phyloP scores from a whole-genome alignment of 2,888 invertebrate species.

The Diarsia rubi region DNA sequence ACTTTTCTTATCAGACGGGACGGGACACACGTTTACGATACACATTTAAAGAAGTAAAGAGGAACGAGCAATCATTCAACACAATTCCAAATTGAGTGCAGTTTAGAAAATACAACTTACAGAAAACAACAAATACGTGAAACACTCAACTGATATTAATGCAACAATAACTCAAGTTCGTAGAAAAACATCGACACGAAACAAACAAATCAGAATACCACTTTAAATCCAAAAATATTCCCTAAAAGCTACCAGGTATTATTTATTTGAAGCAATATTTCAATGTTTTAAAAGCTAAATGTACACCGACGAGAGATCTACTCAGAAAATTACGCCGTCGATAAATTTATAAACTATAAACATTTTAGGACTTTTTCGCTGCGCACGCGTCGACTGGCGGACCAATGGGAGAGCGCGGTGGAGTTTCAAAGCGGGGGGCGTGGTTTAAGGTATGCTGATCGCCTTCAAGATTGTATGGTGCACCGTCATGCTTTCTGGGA shows the following conservation, averaged over 20 bases:
- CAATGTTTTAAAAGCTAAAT: conserved; percentile 65
- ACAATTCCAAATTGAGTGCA: conserved; percentile 10
- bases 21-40: not conserved
- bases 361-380: conserved; percentile 62
- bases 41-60: not conserved
- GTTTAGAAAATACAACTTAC: conserved; percentile 18
- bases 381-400: conserved; percentile 42
- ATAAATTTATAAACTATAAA: conserved; percentile 67
- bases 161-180: conserved; percentile 38
- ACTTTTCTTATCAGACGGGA: too few relatives aligned
- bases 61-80: conserved; percentile 16
- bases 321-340: conserved; percentile 68
- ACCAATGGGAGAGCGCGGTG: conserved; percentile 59
- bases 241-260: conserved; percentile 30
- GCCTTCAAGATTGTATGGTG: conserved; percentile 50
- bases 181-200: conserved; percentile 13
- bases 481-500: conserved; percentile 54
- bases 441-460: conserved; percentile 57
- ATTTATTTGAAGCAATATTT: conserved; percentile 63
- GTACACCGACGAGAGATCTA: conserved; percentile 70
- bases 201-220: conserved; percentile 56
- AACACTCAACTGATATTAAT: conserved; percentile 37
- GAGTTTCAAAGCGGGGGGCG: conserved; percentile 54
- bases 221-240: conserved; percentile 57
- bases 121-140: conserved; percentile 30